Evolutionary conservation across 2,113 vertebrate genomes (phyloP), one percentile per base, ranked within the genome.

Genomic region (Spea bombifrons): DNA sequence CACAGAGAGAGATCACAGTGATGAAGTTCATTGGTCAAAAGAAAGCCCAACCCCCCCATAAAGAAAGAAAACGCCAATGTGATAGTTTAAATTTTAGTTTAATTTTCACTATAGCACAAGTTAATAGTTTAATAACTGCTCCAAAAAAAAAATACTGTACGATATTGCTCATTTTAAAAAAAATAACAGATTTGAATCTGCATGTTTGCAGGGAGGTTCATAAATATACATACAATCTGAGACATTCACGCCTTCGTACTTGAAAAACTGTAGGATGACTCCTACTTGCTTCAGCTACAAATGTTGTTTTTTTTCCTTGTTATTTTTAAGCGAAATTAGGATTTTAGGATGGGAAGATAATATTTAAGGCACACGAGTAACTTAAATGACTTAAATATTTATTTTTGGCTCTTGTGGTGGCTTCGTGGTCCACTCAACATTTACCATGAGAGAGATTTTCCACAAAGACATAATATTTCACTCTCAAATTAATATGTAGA

Each of bases 401-500:
- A 12, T 8, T 59, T 59, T 13, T 12, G 10, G 10, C 55, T 12
- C 4, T 12, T 13, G 10, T 5, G 1, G 10, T 13, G 49, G n/a
- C 30, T 5, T 57, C 47, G 67, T 47, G 75, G 43, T 47, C 49
- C 17, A 30, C 47, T 55, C 66, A 59, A 16, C 45, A 30, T 8
- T 59, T 30, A 69, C 66, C 75, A 30, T 48, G 4, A 59, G n/a
- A 70, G 10, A 69, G 17, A 47, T 49, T 12, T 63, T 53, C 44
- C 70, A 15, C 7, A 15, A 47, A 66, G 53, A 70, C 30, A 52
- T 44, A 5, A 49, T 77, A 61, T 70, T 53, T 70, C 53, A 57
- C 12, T 61, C 6, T 61, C 44, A 71, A 77, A 77, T 77, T 50
- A 77, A 77, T 70, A 70, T 71, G 55, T 63, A 77, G 53, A 47